A percentile compares a stretch with the other conserved stretches of the same genome.
Evolutionary conservation across 2,797 vertebrate genomes (phyloP).

Genomic region (Dryobates pubescens): DNA sequence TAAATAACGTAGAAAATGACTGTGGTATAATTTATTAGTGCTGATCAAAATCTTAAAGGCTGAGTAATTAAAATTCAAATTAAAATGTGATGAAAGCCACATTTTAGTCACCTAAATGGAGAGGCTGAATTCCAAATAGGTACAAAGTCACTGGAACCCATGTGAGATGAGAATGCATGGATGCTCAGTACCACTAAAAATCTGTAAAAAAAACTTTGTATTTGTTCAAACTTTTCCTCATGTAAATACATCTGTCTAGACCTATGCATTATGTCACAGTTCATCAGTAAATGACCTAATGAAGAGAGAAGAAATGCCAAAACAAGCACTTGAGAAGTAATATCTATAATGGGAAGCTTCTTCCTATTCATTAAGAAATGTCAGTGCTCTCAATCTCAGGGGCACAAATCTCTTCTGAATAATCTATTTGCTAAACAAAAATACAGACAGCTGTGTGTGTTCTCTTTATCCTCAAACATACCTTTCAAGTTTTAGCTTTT

Average conservation of each 20-base stretch:
- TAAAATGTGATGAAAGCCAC: conserved; percentile 67
- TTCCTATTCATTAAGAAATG: not conserved
- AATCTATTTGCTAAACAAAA: not conserved
- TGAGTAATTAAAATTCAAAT: conserved; percentile 69
- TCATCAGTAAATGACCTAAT: not conserved
- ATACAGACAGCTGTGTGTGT: not conserved
- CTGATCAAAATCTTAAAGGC: conserved; percentile 69
- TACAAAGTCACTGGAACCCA: not conserved
- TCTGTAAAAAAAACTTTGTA: not conserved
- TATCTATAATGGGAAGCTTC: not conserved
- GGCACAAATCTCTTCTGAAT: not conserved
- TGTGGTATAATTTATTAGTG: conserved; percentile 57
- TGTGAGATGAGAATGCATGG: not conserved
- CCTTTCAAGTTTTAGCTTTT: not conserved
- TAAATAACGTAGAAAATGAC: conserved; percentile 49
- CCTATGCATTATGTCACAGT: not conserved
- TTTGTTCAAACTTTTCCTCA: not conserved
- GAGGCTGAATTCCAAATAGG: conserved; percentile 50
- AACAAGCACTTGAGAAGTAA: not conserved
- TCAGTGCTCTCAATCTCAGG: not conserved
- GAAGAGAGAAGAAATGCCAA: not conserved
- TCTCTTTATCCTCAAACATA: not conserved
- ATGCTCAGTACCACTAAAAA: not conserved
- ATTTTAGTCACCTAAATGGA: conserved; percentile 56
- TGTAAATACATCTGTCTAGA: not conserved